Evolutionary conservation across 2,888 invertebrate genomes (phyloP), one percentile per base, ranked within the genome.

Genomic region (Pachycephus smyrnensis): DNA sequence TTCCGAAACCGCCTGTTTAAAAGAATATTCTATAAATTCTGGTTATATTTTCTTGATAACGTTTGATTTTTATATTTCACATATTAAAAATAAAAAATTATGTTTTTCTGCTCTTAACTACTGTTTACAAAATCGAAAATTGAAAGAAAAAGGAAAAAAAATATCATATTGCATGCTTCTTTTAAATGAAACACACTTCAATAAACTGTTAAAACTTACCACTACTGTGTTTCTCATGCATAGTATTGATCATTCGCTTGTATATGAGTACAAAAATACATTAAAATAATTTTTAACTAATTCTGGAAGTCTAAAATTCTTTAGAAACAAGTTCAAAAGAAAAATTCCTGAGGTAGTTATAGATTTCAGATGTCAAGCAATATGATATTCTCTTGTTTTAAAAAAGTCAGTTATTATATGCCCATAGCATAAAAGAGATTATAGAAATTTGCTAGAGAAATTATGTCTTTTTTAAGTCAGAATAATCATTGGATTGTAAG

Each of bases 1-100:
- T 88, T 36, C 92, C 92, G 83, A 93, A 93, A 37, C 92, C 93
- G 79, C 92, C 92, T 82, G 90, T 89, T 90, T 80, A 73, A 87
- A 84, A 80, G 75, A 77, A 79, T 12, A 12, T 75, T n/a, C 4
- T 9, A 55, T 55, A 2, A 23, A 23, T 23, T 55, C 23, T 6
- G 23, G 9, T 23, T 55, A 55, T 55, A 55, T 55, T 55, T 55
- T 55, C 9, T 55, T 9, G 23, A 55, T 55, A 9, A 23, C 6
- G 23, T 9, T 55, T 55, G 23, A 55, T 55, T 55, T 55, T 55
- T 9, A 23, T 55, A 55, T 55, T 9, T 15, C 2, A 23, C 55
- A 23, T 6, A 40, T 15, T 15, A 40, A 40, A 15, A 15, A 4
- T 15, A 15, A 40, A 40, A 40, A 40, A 15, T 40, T 15, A 15